These are phyloP conservation scores for Dermochelys coriacea DNA, from an alignment of 2,797 vertebrate species.

Conservation along the genomic window DNA sequence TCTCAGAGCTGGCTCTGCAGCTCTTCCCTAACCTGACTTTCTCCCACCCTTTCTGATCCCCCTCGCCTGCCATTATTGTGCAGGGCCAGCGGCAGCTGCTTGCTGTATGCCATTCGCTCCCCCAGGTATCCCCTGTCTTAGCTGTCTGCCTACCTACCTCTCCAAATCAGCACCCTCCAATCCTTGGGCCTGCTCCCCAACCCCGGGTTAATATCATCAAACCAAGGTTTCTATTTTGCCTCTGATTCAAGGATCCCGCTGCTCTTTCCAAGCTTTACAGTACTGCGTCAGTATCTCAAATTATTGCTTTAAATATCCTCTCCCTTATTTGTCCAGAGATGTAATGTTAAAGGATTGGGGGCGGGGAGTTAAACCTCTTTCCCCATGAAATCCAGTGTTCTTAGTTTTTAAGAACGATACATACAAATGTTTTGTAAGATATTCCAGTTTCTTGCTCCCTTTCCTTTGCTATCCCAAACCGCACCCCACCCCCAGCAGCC, in stretches of 20 bases:
- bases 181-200: accelerated
- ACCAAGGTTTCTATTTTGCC: background rate
- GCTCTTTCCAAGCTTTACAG: background rate
- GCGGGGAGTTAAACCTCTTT: background rate
- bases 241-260: background rate
- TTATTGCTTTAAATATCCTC: background rate
- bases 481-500: background rate
- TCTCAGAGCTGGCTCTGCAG: background rate
- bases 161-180: background rate
- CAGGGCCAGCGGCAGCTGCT: background rate
- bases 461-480: background rate
- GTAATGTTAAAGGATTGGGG: background rate
- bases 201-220: background rate
- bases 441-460: background rate
- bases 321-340: background rate
- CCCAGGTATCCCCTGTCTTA: background rate
- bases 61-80: background rate
- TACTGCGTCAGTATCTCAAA: no score
- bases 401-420: background rate
- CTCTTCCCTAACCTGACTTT: background rate
- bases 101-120: background rate
- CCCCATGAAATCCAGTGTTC: background rate
- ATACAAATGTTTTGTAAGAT: background rate
- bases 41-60: background rate
- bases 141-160: background rate